Percentiles rank a stretch among this genome's conserved stretches.
Conservation (phyloP, 2,888 invertebrate genomes). For the Polymixis lichenea region DNA sequence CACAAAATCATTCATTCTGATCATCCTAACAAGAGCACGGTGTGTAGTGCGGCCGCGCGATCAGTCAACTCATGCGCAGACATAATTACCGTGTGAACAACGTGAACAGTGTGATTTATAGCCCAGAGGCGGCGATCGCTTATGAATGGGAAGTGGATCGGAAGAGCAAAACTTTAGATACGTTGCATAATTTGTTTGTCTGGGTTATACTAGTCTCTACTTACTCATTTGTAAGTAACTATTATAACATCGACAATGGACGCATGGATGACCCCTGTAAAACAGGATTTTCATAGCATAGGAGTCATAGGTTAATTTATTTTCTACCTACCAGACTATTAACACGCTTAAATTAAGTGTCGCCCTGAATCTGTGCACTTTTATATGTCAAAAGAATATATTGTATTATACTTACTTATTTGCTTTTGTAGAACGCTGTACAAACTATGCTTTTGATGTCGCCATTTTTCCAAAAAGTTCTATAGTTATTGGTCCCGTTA, state of each 20-base stretch:
- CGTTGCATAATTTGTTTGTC: slow-evolving; percentile 5
- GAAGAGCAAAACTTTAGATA: slow-evolving; percentile 3
- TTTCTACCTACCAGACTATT: too few relatives aligned
- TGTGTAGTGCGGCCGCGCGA: slow-evolving; percentile 36
- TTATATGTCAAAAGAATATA: too few relatives aligned
- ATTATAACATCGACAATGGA: too few relatives aligned
- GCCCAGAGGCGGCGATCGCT: not conserved
- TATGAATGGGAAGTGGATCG: slow-evolving; percentile 32
- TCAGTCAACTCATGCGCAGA: slow-evolving; percentile 48
- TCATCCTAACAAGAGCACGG: slow-evolving; percentile 7
- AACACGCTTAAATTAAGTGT: too few relatives aligned
- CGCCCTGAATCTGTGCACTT: too few relatives aligned
- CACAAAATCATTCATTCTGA: not conserved
- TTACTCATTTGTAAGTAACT: too few relatives aligned
- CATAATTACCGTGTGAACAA: slow-evolving; percentile 52
- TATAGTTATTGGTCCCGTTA: not conserved
- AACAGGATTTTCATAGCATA: too few relatives aligned
- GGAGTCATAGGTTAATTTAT: too few relatives aligned
- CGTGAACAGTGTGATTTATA: slow-evolving; percentile 36
- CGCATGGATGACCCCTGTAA: too few relatives aligned
- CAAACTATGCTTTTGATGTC: not conserved
- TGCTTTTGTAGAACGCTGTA: slow-evolving; percentile 1
- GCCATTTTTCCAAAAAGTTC: not conserved
- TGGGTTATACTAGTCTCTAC: not conserved
- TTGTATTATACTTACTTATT: not conserved